Base-by-base conservation (phyloP, 2,888 invertebrate genomes). In the Allacma fusca region DNA sequence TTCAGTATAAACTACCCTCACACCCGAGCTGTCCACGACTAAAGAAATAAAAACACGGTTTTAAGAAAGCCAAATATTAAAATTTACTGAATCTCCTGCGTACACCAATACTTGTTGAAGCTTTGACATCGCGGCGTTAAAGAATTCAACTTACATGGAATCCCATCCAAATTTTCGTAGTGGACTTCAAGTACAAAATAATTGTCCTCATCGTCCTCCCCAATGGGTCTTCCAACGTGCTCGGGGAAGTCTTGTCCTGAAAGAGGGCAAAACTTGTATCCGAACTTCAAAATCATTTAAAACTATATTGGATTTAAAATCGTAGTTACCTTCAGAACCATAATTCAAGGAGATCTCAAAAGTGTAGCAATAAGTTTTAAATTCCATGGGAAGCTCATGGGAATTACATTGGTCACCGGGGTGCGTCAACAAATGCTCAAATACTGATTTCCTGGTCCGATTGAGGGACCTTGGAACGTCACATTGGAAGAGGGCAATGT, bases 121-220 rank as follows among this genome's bases (percentile, higher is more conserved):
- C 4, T 34, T 34, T 34, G 34, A 34, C n/a, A n/a, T n/a, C n/a
- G 9, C 34, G 34, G 5, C 34, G 4, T 34, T 7, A 34, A 21
- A 16, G 23, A 44, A 13, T 28, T 29, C 19, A 69, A 7, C 43
- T 73, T 59, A 76, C 69, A 34, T 19, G 57, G 59, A 40, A 79
- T 74, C 21, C 82, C 75, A 7, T 78, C 76, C 1, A 87, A 87
- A 80, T 96, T 96, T 86, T 96, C 94, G 86, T 95, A 96, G 88
- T 96, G 96, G 84, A 95, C 92, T 87, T 96, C 95, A 69, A 96
- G 89, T 92, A 95, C 93, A 87, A 94, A 95, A 87, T 92, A 95
- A 1, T 91, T 91, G 0, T 91, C 91, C 44, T 92, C 91, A n/a
- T 90, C 89, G 82, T 91, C 92, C 7, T 92, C 93, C 73, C 96